A percentile compares a stretch with the other conserved stretches of the same genome.
Evolutionary conservation across 2,113 vertebrate genomes (phyloP).

Genomic region (Thalassarche chlororhynchos): DNA sequence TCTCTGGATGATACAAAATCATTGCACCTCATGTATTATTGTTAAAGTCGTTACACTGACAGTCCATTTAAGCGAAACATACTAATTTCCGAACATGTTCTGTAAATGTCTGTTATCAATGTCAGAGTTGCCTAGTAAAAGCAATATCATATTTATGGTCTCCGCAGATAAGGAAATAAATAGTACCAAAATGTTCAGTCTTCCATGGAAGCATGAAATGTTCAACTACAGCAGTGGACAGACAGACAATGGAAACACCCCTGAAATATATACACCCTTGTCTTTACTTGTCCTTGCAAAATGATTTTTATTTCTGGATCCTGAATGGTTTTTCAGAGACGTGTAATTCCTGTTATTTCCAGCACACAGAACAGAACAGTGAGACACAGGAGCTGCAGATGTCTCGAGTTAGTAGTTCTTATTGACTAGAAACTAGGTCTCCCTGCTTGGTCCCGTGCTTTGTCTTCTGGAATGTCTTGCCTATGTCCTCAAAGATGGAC

Average conservation of each 20-base stretch:
- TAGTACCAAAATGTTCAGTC: constrained; percentile 27
- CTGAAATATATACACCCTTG: neutral
- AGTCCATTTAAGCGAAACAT: constrained; percentile 74
- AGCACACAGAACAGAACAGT: neutral
- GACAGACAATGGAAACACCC: neutral
- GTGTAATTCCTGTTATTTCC: neutral
- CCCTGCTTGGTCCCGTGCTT: neutral
- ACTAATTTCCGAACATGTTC: constrained; percentile 67
- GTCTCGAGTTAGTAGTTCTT: neutral
- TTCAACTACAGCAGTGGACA: neutral
- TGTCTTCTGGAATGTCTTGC: neutral
- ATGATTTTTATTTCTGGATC: neutral
- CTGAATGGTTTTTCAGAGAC: neutral
- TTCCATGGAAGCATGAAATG: constrained; percentile 21
- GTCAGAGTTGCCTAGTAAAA: constrained; percentile 57
- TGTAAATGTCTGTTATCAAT: constrained; percentile 56
- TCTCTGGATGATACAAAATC: constrained; percentile 20
- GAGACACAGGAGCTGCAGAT: neutral
- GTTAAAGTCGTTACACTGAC: constrained; percentile 70
- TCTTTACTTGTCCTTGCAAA: constrained; percentile 1
- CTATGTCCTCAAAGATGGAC: neutral
- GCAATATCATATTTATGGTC: constrained; percentile 33
- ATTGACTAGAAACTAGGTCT: neutral
- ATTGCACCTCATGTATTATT: constrained; percentile 58
- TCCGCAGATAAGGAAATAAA: constrained; percentile 36